A percentile compares a stretch with the other conserved stretches of the same genome.
phyloP scores from a whole-genome alignment of 2,888 invertebrate genomes.

The Blera fallax region DNA sequence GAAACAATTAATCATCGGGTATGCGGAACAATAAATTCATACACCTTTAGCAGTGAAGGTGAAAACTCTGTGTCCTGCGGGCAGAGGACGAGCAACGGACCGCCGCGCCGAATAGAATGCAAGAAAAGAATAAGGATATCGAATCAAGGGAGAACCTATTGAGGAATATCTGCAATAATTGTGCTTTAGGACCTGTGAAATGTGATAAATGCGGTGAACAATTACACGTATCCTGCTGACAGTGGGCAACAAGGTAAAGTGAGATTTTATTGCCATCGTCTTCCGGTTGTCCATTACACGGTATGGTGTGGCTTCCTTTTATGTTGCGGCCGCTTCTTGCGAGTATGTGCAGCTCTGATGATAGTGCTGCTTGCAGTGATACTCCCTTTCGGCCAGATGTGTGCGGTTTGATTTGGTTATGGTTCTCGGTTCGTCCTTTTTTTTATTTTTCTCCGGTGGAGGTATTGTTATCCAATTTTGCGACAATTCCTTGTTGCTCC shows the following conservation, averaged over 20 bases:
- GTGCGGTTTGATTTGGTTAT: constrained; percentile 69
- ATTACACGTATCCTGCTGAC: constrained; percentile 67
- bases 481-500: constrained; percentile 52
- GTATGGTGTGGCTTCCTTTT: constrained; percentile 36
- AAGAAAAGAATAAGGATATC: constrained; percentile 32
- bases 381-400: constrained; percentile 51
- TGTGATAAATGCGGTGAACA: constrained; percentile 69
- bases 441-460: background rate
- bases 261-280: constrained; percentile 64
- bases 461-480: constrained; percentile 68
- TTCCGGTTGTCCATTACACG: constrained; percentile 59
- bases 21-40: constrained; percentile 69
- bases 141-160: background rate
- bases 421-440: background rate
- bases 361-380: background rate
- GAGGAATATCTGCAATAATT: constrained; percentile 18
- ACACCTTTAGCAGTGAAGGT: constrained; percentile 43
- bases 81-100: background rate
- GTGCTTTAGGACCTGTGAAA: constrained; percentile 47
- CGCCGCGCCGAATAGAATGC: background rate
- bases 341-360: background rate
- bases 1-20: constrained; percentile 69
- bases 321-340: constrained; percentile 28
- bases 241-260: constrained; percentile 63
- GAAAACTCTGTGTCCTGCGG: background rate